Evolutionary conservation across 2,113 vertebrate species (phyloP).

Genomic region (Lethenteron camtschaticum): DNA sequence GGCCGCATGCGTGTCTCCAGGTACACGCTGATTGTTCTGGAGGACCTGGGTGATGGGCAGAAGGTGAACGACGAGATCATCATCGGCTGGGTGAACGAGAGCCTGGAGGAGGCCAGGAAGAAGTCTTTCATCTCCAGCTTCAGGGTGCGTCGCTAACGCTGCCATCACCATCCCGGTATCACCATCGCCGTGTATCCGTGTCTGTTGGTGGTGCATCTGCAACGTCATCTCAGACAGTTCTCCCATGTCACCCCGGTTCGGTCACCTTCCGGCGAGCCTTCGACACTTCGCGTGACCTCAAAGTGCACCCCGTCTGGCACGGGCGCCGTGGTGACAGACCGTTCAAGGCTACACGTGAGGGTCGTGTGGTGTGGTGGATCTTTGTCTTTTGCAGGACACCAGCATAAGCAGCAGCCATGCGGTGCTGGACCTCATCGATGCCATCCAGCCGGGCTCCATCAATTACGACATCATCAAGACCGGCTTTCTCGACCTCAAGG

Average conservation of each 20-base stretch:
- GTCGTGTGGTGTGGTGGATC: no score
- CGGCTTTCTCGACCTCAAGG: neutral
- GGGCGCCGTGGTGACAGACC: no score
- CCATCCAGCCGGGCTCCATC: neutral
- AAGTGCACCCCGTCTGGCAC: no score
- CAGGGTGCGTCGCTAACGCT: slow-evolving; percentile 29
- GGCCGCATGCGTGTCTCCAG: slow-evolving; percentile 20
- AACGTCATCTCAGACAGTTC: no score
- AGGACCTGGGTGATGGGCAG: slow-evolving; percentile 61
- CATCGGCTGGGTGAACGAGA: slow-evolving; percentile 75
- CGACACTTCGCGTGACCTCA: no score
- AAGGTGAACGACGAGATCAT: slow-evolving; percentile 70
- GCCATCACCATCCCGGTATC: no score
- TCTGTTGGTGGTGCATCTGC: no score
- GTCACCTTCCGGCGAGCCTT: no score
- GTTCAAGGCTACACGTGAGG: no score
- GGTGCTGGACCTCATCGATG: slow-evolving; percentile 2
- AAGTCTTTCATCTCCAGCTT: slow-evolving; percentile 56
- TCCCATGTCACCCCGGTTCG: no score
- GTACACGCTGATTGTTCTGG: slow-evolving; percentile 67
- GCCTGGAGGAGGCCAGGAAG: slow-evolving; percentile 41
- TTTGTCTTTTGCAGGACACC: neutral
- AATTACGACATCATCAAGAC: neutral
- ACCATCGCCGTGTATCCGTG: no score
- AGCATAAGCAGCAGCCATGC: neutral